Base-by-base conservation (phyloP, 2,797 vertebrate genomes). In the Lithobates sylvaticus region DNA sequence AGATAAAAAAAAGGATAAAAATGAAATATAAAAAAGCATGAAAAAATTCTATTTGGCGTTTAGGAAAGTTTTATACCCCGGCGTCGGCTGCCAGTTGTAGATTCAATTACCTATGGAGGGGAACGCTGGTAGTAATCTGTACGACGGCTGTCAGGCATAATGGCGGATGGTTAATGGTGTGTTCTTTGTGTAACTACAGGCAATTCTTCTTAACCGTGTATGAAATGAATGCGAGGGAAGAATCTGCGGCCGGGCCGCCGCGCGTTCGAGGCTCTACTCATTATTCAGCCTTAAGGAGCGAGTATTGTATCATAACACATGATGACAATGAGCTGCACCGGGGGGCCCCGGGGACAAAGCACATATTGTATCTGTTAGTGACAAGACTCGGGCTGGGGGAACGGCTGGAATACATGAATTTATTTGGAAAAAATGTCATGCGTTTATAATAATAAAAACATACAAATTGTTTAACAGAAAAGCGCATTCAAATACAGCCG, bases 251-350 rank as follows among this genome's bases (percentile, higher is more conserved):
- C n/a, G 27, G 16, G 39, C 32, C 32, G 32, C 39, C 27, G 32
- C 50, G 58, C 67, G 5, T 15, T 58, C 64, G 47, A 80, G 67
- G n/a, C 68, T 70, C n/a, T 34, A 47, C 67, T 80, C 44, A 70
- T 80, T 70, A 80, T 50, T 80, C 78, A 80, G 78, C 78, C 67
- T 29, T 29, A 80, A 80, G 78, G 65, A 70, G 42, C 2, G 39
- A 39, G 12, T n/a, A 80, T 80, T 70, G 68, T 80, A 80, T 70
- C 77, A 68, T 69, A 68, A 70, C 69, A 29, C 42, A 80, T 70
- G 67, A 80, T 70, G 64, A 69, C 39, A 70, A 67, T 27, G 68
- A 80, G 47, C 67, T n/a, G 67, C 50, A 27, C 42, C 78, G 50
- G 64, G 50, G 64, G 18, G 78, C 65, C 67, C 78, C 69, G 65